Base-by-base conservation (phyloP, 2,888 invertebrate species). In the Tetragonisca angustula region DNA sequence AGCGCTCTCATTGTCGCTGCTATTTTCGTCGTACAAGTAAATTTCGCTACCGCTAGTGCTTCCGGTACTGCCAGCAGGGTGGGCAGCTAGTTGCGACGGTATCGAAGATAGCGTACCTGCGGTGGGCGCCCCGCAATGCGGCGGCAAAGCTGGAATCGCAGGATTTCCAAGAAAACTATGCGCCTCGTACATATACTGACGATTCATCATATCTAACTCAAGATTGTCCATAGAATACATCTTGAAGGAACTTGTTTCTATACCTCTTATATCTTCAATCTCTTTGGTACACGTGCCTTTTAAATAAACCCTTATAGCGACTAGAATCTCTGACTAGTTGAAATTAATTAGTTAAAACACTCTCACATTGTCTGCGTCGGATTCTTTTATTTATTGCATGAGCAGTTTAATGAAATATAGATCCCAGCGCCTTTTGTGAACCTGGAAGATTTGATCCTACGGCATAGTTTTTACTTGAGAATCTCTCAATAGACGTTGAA, bases 221-320 rank as follows among this genome's bases (percentile, higher is more conserved):
- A 97, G 95, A 93, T 96, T 96, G 88, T 97, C 97, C 95, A 97
- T 96, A 87, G 96, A 96, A 94, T 96, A 96, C 96, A 96, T 96
- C 56, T 91, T 93, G 67, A 59, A 3, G 9, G n/a, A 2, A 1
- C 11, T 43, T 49, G 17, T 43, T 32, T 32, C 32, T 32, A 32
- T 4, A 32, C 32, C 32, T 49, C 21, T 32, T 64, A 4, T 4
- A 1, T n/a, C 64, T 21, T 24, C 17, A n/a, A 61, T 24, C 0
- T 50, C 49, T 61, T 36, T 24, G 27, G 1, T 49, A 17, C 21
- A 17, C 49, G 21, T 49, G 0, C 5, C 24, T 62, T 15, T 19
- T 0, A 43, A 17, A 27, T 49, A n/a, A 27, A 24, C 24, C 32
- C 32, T 19, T 59, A 54, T 13, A 67, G 0, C 21, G 84, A 85